Base-by-base conservation (phyloP, 1,140 invertebrate genomes). In the Whitmania pigra region DNA sequence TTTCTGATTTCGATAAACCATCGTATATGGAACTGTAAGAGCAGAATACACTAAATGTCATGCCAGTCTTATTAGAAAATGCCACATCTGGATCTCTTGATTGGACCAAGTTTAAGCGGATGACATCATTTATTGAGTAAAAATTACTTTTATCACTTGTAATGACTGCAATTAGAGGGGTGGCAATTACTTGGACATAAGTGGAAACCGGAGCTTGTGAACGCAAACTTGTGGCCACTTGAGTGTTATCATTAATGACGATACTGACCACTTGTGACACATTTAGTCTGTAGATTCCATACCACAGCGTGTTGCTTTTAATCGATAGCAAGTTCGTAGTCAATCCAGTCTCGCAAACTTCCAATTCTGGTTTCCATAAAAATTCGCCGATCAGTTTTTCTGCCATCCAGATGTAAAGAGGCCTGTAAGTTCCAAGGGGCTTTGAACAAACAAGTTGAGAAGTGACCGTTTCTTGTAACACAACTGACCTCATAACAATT, bases 41-140 rank as follows among this genome's bases (percentile, higher is more conserved):
- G 53, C 72, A 73, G 68, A 73, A 71, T 15, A 73, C 25, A 22
- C 53, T 29, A 68, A 68, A 75, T 74, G 31, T 79, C 74, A 73
- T 78, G 77, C 31, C 81, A 60, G 66, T 72, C 67, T 22, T 79
- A 71, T 49, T 73, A 67, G 20, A 29, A 60, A 40, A 15, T 15
- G 31, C 53, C 13, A 80, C 75, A 72, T 82, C 80, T 1, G 80
- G 80, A 72, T 82, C 80, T 53, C 75, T 71, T 2, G 79, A 79
- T 25, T 69, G 73, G 13, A 72, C 72, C 53, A 81, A 75, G 69
- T 81, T 76, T 49, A 80, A 73, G n/a, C 77, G 78, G 7, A 78
- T 75, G 29, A 71, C 18, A 13, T 57, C 22, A 13, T 74, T 78
- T 5, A 76, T 78, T 60, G 78, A 79, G 18, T 75, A 73, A 29